A percentile compares a stretch with the other conserved stretches of the same genome.
These are phyloP conservation scores for Halcyon chelicuti DNA, from an alignment of 2,797 vertebrate genomes.

Conservation along the genomic window DNA sequence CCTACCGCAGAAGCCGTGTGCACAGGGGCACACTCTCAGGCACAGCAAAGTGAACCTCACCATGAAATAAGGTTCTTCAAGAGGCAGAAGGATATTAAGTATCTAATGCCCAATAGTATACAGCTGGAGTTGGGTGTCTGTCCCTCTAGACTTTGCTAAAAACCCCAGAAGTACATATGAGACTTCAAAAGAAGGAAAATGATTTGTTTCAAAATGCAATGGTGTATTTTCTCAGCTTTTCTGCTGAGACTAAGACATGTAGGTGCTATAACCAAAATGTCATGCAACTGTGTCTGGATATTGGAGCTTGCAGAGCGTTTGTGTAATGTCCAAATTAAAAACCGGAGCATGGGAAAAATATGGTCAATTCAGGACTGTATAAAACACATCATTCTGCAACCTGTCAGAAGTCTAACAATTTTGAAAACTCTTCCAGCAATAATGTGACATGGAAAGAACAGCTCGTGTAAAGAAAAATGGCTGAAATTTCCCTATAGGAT, in stretches of 20 bases:
- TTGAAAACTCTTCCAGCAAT: constrained; percentile 43
- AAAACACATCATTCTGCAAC: constrained; percentile 14
- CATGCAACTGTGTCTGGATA: constrained; percentile 19
- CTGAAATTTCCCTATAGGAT: constrained; percentile 44
- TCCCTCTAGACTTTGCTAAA: neutral
- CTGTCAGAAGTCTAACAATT: constrained; percentile 27
- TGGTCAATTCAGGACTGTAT: constrained; percentile 16
- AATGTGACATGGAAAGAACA: constrained; percentile 50
- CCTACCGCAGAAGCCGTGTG: neutral
- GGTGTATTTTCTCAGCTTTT: neutral
- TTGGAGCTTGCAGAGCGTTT: constrained; percentile 39
- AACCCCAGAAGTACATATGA: rapidly evolving
- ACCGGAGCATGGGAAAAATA: constrained; percentile 47
- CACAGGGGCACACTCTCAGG: neutral
- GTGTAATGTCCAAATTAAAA: constrained; percentile 59
- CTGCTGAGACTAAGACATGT: neutral
- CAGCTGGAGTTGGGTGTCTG: neutral
- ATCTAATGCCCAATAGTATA: neutral
- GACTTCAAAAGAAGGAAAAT: neutral
- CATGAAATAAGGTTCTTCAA: neutral
- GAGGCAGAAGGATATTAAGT: neutral
- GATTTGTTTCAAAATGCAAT: neutral
- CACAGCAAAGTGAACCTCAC: neutral
- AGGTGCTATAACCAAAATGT: neutral
- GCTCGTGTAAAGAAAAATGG: constrained; percentile 46